Base-by-base conservation (phyloP, 2,888 invertebrate genomes). In the Rhamnusium bicolor region DNA sequence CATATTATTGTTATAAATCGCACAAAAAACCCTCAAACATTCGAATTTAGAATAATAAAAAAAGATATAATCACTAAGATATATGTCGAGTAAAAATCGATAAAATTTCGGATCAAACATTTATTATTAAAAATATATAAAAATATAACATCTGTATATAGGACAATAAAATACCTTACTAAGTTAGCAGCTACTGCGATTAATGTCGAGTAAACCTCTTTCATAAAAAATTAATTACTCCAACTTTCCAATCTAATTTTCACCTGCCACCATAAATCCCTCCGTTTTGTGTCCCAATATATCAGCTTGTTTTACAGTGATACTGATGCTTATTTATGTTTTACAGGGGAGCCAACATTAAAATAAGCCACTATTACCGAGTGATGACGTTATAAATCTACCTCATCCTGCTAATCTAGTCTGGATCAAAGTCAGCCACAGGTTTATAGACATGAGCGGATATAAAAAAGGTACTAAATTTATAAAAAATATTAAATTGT, bases 331-430 rank as follows among this genome's bases (percentile, higher is more conserved):
- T 78, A 76, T 76, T 76, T 78, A 78, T 78, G 78, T 76, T 78
- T 71, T 69, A 76, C 76, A 72, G 75, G 76, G 74, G 71, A 73
- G 65, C 66, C 69, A 71, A 79, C 79, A 78, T 78, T 79, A 77
- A 79, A 79, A 76, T 79, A 79, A 77, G 76, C 76, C 76, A 77
- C 76, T 75, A 68, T 75, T 73, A 75, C 71, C 51, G 54, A 74
- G 76, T 78, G 78, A 76, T 76, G 80, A 80, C 76, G 74, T 70
- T 79, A 75, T 80, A 80, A 80, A 80, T 78, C 77, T 71, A 72
- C 68, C 72, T 76, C 74, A 68, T 68, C 67, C 67, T 58, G 56
- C 58, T 68, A 68, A 68, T 68, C 67, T 49, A 47, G 46, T 58
- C 58, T 24, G 67, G 67, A 68, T 68, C 67, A 68, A 58, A 47